Percentiles rank a stretch among this genome's conserved stretches.
Evolutionary conservation across 1,140 invertebrate species (phyloP).

Genomic region (Aphelinus atriplicis): DNA sequence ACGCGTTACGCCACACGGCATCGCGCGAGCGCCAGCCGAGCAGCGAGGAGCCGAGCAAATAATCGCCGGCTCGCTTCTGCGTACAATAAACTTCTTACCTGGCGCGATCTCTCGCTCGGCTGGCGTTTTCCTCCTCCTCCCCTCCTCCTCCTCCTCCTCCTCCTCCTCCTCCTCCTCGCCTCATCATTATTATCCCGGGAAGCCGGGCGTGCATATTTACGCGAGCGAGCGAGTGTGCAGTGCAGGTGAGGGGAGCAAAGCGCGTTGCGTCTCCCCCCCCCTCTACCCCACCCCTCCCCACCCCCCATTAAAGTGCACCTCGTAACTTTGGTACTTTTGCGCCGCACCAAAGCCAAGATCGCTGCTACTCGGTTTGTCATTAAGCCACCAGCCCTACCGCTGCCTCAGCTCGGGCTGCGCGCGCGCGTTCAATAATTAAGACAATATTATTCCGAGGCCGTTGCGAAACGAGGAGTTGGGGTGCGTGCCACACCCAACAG

Average conservation of each 20-base stretch:
- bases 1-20: no score
- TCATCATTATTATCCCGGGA: constrained; percentile 16
- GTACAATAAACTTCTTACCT: constrained; percentile 35
- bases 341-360: constrained; percentile 20
- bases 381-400: constrained; percentile 28
- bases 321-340: constrained; percentile 35
- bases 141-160: background rate
- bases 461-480: background rate
- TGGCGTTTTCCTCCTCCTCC: constrained; percentile 4
- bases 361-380: constrained; percentile 41
- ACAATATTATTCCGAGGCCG: constrained; percentile 38
- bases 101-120: constrained; percentile 19
- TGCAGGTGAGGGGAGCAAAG: background rate
- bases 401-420: background rate
- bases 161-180: background rate
- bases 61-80: background rate
- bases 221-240: background rate
- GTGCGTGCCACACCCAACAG: background rate
- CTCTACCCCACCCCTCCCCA: no score
- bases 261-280: background rate
- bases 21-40: no score
- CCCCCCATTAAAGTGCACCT: constrained; percentile 15
- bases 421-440: constrained; percentile 42
- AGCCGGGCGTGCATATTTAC: constrained; percentile 32
- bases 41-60: no score